phyloP scores from a whole-genome alignment of 2,888 invertebrate genomes.

The Aproaerema taeniolella region DNA sequence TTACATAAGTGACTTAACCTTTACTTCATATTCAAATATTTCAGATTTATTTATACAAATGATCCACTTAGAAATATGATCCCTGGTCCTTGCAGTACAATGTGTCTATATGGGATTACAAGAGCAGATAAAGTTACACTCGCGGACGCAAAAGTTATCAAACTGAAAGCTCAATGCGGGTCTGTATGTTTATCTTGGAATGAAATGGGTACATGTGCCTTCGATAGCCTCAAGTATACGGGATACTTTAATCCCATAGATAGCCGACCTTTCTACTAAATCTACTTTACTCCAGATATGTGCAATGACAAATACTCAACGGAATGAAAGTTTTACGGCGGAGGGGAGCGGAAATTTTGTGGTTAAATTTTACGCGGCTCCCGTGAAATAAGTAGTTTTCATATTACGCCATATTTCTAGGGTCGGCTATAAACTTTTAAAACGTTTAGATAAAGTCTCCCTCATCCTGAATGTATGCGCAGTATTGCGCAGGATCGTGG shows the following conservation, averaged over 20 bases:
- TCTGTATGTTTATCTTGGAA: constrained; percentile 21
- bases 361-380: no score
- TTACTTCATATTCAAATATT: constrained; percentile 45
- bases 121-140: constrained; percentile 14
- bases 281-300: constrained; percentile 22
- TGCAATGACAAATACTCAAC: constrained; percentile 26
- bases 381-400: no score
- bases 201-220: constrained; percentile 19
- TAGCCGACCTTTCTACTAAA: constrained; percentile 19
- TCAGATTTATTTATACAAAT: constrained; percentile 17
- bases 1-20: constrained; percentile 51
- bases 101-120: constrained; percentile 10
- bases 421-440: no score
- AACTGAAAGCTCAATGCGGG: constrained; percentile 20
- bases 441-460: no score
- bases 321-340: constrained; percentile 25
- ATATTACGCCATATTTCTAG: no score
- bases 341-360: no score
- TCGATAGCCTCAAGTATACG: constrained; percentile 17
- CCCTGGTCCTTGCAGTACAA: constrained; percentile 20
- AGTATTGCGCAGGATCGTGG: no score
- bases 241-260: constrained; percentile 21
- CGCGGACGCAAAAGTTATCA: constrained; percentile 16
- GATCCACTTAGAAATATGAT: constrained; percentile 40
- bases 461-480: no score